Base-by-base conservation (phyloP, 1,140 invertebrate species). In the Diachasmimorpha longicaudata region DNA sequence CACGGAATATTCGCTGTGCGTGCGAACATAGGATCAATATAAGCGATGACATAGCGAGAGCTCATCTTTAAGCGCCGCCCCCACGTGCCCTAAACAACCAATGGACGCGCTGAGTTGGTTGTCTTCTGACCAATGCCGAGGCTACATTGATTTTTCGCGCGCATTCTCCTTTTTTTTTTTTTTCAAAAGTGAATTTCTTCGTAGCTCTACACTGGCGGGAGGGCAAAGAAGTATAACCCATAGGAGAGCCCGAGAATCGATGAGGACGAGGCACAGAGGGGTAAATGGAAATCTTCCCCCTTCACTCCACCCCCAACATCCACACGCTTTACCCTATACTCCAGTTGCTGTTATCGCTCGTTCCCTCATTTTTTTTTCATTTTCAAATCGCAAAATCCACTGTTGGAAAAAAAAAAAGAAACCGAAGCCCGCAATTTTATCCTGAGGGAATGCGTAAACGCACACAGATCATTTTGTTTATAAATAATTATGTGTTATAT, bases 41-140 rank as follows among this genome's bases (percentile, higher is more conserved):
- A 88, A 86, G 82, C 84, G 87, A 89, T 88, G 86, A 89, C 86
- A 89, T 83, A 87, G 84, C 86, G 85, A 87, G 84, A 89, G 87
- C 86, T 89, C 85, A 89, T 89, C 86, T 89, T 88, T 87, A 88
- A 88, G 85, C 86, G 80, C 84, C 87, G 82, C 87, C 87, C 81
- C 66, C 21, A 19, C 13, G 36, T 16, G 21, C 37, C 69, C 13
- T 75, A 73, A 23, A 11, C 19, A 68, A 25, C 84, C 82, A 85
- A 85, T 84, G 46, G 70, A 25, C 13, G 16, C 0, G 2, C 71
- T 39, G 31, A 55, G 70, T 78, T 68, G 21, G 23, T 76, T 58
- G 63, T 52, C 75, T 31, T 11, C 52, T 69, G 75, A 44, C 87
- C 86, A 88, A 88, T 87, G 48, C 77, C 42, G 31, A 37, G 9